Base-by-base conservation (phyloP, 2,797 vertebrate species). In the Aselliscus stoliczkanus region DNA sequence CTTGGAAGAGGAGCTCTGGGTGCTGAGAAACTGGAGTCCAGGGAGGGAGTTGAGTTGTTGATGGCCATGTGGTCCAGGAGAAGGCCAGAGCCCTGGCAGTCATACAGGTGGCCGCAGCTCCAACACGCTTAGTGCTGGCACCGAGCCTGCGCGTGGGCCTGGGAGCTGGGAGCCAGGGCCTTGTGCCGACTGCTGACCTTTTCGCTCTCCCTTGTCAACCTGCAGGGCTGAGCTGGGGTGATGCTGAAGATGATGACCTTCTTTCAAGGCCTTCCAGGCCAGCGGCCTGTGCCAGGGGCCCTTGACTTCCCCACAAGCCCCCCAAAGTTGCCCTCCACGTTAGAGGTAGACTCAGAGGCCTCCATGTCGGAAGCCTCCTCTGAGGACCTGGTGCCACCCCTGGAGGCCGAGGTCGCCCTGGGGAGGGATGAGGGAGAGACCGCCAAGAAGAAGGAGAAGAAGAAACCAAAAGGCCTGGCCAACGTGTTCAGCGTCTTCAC, bases 221-320 rank as follows among this genome's bases (percentile, higher is more conserved):
- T 5, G 17, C 93, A 97, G 97, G 80, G 21, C 86, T 25, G 50
- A 94, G 72, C 62, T 18, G 1, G 23, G n/a, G 88, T 1, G 37
- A 95, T 94, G 70, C 93, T 96, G 83, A 96, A 97, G 94, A 94
- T 92, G 65, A 79, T 88, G 75, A 90, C 92, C 12, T 86, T 62
- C 88, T 94, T 94, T 60, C 96, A 94, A 69, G 88, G 85, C 67
- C 73, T 79, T 18, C 90, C 69, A 0, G 62, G 87, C 84, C 94
- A 92, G 56, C 94, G 80, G 50, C 18, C 65, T 31, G 23, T 9
- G 29, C 88, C 50, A 4, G 77, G 47, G 23, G 34, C 17, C 47
- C 60, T 14, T 4, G 27, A 88, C 85, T 44, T 54, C 8, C 67
- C n/a, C 1, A 7, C 31, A 37, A 81, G 58, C 37, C 42, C 67